Percentiles rank a stretch among this genome's conserved stretches.
phyloP scores from a whole-genome alignment of 2,888 invertebrate genomes.

The Dexiosoma caninum region DNA sequence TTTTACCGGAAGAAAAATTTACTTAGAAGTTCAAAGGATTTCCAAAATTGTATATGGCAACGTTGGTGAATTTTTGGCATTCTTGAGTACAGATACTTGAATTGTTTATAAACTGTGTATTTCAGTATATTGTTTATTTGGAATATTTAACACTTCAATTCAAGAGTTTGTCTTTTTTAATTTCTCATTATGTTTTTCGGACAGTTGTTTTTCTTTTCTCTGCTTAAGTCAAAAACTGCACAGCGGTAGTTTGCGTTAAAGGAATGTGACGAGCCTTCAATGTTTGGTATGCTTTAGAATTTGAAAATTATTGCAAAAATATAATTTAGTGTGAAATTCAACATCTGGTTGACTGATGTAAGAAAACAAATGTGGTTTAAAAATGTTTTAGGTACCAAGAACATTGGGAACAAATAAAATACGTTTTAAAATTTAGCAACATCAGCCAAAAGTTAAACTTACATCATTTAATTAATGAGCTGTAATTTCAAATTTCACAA shows the following conservation, averaged over 20 bases:
- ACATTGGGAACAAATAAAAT: background rate
- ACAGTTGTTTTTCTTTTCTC: slow-evolving; percentile 4
- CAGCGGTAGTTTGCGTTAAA: slow-evolving; percentile 50
- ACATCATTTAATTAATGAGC: no score
- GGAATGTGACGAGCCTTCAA: slow-evolving; percentile 38
- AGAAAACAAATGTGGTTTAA: background rate
- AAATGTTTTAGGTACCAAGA: background rate
- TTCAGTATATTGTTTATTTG: no score
- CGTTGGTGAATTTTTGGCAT: no score
- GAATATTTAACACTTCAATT: slow-evolving; percentile 69
- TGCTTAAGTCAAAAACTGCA: slow-evolving; percentile 3
- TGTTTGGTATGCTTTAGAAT: slow-evolving; percentile 39
- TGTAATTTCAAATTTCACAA: no score
- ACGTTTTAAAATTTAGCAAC: background rate
- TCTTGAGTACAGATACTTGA: background rate
- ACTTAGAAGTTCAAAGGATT: no score
- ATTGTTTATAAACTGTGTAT: slow-evolving; percentile 17
- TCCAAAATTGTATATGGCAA: no score
- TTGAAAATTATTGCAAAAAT: slow-evolving; percentile 30
- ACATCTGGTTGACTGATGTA: slow-evolving; percentile 63
- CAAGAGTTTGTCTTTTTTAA: slow-evolving; percentile 64
- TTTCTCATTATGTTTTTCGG: slow-evolving; percentile 25
- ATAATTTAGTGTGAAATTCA: slow-evolving; percentile 59
- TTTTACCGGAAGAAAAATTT: no score
- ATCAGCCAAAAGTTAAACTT: background rate